Conservation (phyloP, 2,797 vertebrate genomes). For the Semaprochilodus insignis region DNA sequence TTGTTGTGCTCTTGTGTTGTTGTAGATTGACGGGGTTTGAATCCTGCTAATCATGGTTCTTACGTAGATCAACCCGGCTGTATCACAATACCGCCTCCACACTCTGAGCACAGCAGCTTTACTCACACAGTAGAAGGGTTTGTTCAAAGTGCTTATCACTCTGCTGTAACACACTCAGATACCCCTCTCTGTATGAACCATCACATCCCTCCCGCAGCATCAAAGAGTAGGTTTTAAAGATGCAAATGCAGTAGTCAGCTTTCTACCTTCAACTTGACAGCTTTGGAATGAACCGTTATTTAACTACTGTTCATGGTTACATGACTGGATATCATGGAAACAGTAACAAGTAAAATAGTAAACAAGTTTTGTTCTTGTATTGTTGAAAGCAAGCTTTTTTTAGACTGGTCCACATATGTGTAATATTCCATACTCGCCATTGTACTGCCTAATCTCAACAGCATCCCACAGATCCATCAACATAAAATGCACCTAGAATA, state of each 20-base stretch:
- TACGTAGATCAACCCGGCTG: constrained; percentile 41
- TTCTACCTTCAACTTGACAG: neutral
- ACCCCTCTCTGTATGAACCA: constrained; percentile 10
- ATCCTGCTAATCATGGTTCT: constrained; percentile 55
- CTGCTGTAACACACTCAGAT: constrained; percentile 13
- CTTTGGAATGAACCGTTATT: neutral
- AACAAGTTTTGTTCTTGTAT: neutral
- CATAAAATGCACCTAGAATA: neutral
- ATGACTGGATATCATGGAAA: neutral
- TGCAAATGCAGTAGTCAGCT: neutral
- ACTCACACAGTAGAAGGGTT: constrained; percentile 37
- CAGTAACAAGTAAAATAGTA: too few species aligned
- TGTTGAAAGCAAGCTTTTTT: neutral
- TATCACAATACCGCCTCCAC: constrained; percentile 34
- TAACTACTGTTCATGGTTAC: neutral
- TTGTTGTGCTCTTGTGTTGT: constrained; percentile 43
- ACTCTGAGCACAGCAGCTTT: constrained; percentile 44
- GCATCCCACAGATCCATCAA: neutral
- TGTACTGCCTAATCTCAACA: neutral
- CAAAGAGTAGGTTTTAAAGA: constrained; percentile 23
- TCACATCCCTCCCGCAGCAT: constrained; percentile 24
- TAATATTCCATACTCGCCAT: neutral
- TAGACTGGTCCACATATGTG: neutral
- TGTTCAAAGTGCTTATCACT: constrained; percentile 44
- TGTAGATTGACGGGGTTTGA: constrained; percentile 41